Base-by-base conservation (phyloP, 2,113 vertebrate species). In the Grus americana region DNA sequence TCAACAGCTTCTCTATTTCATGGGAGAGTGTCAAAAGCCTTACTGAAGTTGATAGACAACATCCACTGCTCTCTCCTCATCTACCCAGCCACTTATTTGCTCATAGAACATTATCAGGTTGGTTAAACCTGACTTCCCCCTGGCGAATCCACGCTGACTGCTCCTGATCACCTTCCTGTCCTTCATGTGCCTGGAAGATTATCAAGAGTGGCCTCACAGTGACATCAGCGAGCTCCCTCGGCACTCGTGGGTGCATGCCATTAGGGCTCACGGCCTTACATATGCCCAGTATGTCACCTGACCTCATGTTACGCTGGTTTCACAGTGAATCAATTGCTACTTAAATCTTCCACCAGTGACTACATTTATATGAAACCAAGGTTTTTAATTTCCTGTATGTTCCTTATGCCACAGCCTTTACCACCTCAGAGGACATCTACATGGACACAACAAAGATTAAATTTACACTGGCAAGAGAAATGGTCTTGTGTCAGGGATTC, bases 191-290 rank as follows among this genome's bases (percentile, higher is more conserved):
- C 27, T 5, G n/a, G 15, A 78, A 58, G 58, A 50, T 20, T 12
- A 44, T 49, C 21, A 59, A 36, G 8, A 75, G 22, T 7, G 29
- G 38, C 27, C 20, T 40, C 13, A 14, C 15, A 79, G 38, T 12
- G 32, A 63, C 30, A 75, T 9, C 47, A 92, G 34, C 47, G 36
- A 71, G 67, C 36, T 62, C 30, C 36, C 70, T 74, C 6, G 2
- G 62, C 34, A 62, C 42, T n/a, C 5, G 0, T 12, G 22, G 21
- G 8, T 30, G 11, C 9, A 15, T 27, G 32, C 29, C 26, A 58
- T 5, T 30, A 79, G 20, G 30, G 26, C 47, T 72, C 3, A 0
- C 2, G 11, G 47, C n/a, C 2, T 44, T 54, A 27, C 3, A 5
- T 9, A 7, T 4, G 9, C 2, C 15, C 58, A 76, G 30, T 30